Conservation (phyloP, 2,797 vertebrate species). For the Dendrocincla tyrannina region DNA sequence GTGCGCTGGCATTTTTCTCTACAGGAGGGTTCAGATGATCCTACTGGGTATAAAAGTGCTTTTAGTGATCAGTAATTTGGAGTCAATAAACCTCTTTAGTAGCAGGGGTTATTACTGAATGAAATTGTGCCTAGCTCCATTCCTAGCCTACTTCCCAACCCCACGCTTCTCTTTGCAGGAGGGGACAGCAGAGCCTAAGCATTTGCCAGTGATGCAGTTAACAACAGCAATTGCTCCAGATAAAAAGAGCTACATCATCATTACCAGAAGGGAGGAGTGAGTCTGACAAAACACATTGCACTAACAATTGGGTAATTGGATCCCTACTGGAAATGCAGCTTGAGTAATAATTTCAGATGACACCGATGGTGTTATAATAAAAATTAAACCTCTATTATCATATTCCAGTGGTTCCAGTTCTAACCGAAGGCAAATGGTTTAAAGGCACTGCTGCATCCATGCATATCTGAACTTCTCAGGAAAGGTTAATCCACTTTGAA, state of each 20-base stretch:
- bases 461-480: background rate
- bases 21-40: background rate
- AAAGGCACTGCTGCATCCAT: background rate
- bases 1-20: background rate
- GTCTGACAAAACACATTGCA: constrained; percentile 17
- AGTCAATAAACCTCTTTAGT: constrained; percentile 14
- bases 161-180: background rate
- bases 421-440: background rate
- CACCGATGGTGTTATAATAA: background rate
- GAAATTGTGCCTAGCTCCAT: background rate
- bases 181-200: background rate
- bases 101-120: background rate
- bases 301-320: constrained; percentile 8
- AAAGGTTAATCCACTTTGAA: constrained; percentile 18
- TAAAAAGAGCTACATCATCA: constrained; percentile 34
- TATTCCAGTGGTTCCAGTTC: background rate
- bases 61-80: constrained; percentile 17
- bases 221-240: constrained; percentile 26
- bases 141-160: background rate
- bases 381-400: constrained; percentile 8
- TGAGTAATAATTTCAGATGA: constrained; percentile 25
- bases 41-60: background rate
- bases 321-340: constrained; percentile 30
- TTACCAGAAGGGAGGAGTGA: constrained; percentile 9
- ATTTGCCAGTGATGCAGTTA: constrained; percentile 12